These are phyloP conservation scores for Neomorphus geoffroyi DNA, from an alignment of 2,797 vertebrate species.

Conservation along the genomic window DNA sequence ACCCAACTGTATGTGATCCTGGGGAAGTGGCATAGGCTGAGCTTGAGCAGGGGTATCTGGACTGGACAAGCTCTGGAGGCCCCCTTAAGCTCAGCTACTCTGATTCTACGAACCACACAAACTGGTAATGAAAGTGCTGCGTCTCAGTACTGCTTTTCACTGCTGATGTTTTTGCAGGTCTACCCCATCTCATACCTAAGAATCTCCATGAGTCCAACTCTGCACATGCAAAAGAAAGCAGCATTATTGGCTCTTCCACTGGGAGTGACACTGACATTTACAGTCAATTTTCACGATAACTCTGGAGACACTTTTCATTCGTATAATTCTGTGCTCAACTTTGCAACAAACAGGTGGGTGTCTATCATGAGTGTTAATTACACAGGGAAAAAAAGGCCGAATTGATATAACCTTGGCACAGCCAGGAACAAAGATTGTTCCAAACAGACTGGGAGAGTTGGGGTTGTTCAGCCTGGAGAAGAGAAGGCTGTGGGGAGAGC, in stretches of 20 bases:
- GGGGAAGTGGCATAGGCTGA: not conserved
- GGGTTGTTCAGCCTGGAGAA: too few species aligned
- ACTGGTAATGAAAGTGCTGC: not conserved
- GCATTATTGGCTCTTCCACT: constrained; percentile 83
- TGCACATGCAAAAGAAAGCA: constrained; percentile 79
- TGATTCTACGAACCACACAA: not conserved
- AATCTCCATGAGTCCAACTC: constrained; percentile 82
- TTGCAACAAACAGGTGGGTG: constrained; percentile 90
- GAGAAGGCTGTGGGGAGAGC: too few species aligned
- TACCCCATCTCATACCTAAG: constrained; percentile 90
- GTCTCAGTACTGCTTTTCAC: not conserved
- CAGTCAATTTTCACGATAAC: constrained; percentile 88
- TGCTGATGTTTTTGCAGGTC: constrained; percentile 79
- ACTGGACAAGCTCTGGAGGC: not conserved
- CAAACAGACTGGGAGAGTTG: not conserved
- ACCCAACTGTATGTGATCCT: not conserved
- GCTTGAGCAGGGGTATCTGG: fast-evolving
- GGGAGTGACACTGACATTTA: constrained; percentile 87
- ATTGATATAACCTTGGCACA: not conserved
- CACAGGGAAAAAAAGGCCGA: not conserved
- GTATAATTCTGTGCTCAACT: constrained; percentile 85
- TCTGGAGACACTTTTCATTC: constrained; percentile 87
- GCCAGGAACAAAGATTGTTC: not conserved
- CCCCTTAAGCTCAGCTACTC: not conserved
- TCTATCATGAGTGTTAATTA: not conserved